These are phyloP conservation scores for Malurus melanocephalus DNA, from an alignment of 2,113 vertebrate genomes.

Conservation along the genomic window DNA sequence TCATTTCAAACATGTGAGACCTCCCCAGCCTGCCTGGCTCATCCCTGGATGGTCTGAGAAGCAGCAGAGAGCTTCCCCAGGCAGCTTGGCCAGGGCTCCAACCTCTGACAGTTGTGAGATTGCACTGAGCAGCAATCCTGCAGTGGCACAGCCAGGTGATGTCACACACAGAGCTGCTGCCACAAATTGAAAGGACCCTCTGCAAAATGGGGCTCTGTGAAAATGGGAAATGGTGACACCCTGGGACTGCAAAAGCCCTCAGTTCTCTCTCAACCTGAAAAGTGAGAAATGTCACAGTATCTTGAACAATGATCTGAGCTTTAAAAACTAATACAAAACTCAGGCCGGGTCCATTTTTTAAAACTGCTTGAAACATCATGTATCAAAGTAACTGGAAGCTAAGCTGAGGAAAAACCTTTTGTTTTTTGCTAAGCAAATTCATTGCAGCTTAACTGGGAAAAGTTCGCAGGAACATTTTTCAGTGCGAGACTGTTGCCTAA, in stretches of 20 bases:
- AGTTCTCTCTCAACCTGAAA: background rate
- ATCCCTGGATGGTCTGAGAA: background rate
- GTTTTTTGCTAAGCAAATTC: slow-evolving; percentile 59
- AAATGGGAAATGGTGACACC: background rate
- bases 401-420: slow-evolving; percentile 43
- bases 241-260: background rate
- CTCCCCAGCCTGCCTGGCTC: background rate
- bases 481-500: background rate
- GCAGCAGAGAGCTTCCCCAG: background rate
- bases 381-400: slow-evolving; percentile 54
- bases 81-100: background rate
- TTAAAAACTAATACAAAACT: slow-evolving; percentile 40
- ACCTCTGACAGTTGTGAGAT: background rate
- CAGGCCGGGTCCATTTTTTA: background rate
- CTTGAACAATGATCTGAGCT: slow-evolving; percentile 33
- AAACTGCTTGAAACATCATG: slow-evolving; percentile 37
- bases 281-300: slow-evolving; percentile 6
- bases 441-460: slow-evolving; percentile 44
- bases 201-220: background rate
- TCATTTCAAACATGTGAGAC: background rate
- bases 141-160: background rate
- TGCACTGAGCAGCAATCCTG: background rate
- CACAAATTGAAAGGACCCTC: background rate
- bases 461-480: slow-evolving; percentile 59
- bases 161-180: background rate